A percentile compares a stretch with the other conserved stretches of the same genome.
These are phyloP conservation scores for Rhamnusium bicolor DNA, from an alignment of 2,888 invertebrate species.

Conservation along the genomic window DNA sequence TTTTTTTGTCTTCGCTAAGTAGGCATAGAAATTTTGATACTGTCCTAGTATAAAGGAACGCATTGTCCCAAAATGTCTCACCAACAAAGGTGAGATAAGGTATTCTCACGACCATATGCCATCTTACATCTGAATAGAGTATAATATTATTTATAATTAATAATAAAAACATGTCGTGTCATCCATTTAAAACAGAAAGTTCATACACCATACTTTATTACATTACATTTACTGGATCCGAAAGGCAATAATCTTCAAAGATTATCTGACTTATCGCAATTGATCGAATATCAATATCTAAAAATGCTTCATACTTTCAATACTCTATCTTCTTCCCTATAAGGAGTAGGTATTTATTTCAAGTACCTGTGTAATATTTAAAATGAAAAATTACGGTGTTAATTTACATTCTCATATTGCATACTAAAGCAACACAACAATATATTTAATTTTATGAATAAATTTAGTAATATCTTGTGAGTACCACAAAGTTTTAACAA, in stretches of 20 bases:
- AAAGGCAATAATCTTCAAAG: background rate
- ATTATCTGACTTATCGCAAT: background rate
- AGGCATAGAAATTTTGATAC: too few species aligned
- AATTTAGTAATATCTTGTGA: background rate
- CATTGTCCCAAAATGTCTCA: too few species aligned
- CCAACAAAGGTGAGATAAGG: too few species aligned
- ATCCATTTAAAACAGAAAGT: background rate
- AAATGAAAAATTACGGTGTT: background rate
- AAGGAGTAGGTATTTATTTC: background rate
- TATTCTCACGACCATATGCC: too few species aligned
- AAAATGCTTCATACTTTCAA: background rate
- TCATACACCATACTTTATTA: background rate
- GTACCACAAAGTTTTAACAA: background rate
- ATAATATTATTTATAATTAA: too few species aligned
- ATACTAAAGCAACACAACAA: background rate
- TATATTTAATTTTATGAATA: background rate
- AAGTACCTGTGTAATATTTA: background rate
- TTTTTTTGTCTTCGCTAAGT: too few species aligned
- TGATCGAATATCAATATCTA: background rate
- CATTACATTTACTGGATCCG: background rate
- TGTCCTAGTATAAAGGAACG: too few species aligned
- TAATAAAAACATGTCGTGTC: background rate
- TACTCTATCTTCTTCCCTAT: conserved; percentile 4
- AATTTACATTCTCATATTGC: conserved; percentile 5
- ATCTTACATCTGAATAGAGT: too few species aligned